Evolutionary conservation across 2,797 vertebrate genomes (phyloP), one percentile per base, ranked within the genome.

Genomic region (Bovichtus diacanthus): DNA sequence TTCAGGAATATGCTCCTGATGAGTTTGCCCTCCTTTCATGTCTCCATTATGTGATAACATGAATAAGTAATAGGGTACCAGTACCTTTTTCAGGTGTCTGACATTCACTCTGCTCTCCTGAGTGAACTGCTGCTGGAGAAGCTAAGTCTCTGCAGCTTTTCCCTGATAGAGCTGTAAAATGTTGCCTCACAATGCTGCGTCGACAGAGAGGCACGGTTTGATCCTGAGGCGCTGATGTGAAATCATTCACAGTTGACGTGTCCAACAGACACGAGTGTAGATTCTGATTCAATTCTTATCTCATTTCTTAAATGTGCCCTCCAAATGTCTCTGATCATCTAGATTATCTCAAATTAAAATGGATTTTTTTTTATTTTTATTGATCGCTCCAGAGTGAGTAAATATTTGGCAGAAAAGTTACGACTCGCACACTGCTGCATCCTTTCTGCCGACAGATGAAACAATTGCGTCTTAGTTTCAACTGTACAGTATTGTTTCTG

Each of bases 301-400:
- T 63, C 9, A 23, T 58, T 56, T 54, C 43, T 55, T 10, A 38
- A 38, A 68, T 76, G 60, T 25, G 39, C 27, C 72, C 59, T 54
- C 18, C 39, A 61, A 25, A 36, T 2, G 23, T 55, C 62, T 73
- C 29, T 5, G 41, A 29, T 51, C 46, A 70, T 80, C 47, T 3
- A 1, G 9, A 74, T 71, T 0, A 74, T 53, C 44, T 78, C 0
- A 58, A 79, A 72, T 64, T 44, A 76, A 16, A 73, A 84, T 66
- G 0, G 63, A 85, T 63, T 70, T 10, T 18, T n/a, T n/a, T n/a
- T n/a, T n/a, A n/a, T n/a, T n/a, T n/a, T n/a, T n/a, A 55, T 74
- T 19, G 36, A 69, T 63, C 27, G 6, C 31, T 15, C n/a, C 59
- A 38, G 21, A 21, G 18, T 39, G 41, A 27, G 8, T 18, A 21